These are phyloP conservation scores for Trissolcus japonicus DNA, from an alignment of 2,888 invertebrate genomes.

Conservation along the genomic window DNA sequence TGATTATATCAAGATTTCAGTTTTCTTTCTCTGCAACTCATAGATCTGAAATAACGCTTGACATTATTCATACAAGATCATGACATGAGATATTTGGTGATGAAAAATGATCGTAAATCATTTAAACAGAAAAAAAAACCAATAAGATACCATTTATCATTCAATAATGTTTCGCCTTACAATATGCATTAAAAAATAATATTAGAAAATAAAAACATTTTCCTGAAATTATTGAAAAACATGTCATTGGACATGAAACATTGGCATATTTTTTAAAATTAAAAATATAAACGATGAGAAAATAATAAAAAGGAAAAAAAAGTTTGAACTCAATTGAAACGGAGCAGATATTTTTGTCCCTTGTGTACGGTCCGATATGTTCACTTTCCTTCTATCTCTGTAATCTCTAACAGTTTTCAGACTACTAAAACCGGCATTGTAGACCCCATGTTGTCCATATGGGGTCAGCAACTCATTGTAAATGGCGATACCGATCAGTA, in stretches of 20 bases:
- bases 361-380: constrained; percentile 55
- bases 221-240: no score
- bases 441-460: constrained; percentile 98
- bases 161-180: neutral
- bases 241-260: no score
- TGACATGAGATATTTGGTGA: constrained; percentile 14
- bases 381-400: constrained; percentile 71
- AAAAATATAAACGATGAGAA: no score
- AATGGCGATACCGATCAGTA: constrained; percentile 98
- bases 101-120: constrained; percentile 1
- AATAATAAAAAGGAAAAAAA: neutral
- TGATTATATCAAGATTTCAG: neutral
- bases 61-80: constrained; percentile 37
- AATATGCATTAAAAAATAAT: no score
- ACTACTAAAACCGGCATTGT: constrained; percentile 93
- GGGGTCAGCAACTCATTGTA: constrained; percentile 98
- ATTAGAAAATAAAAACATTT: no score
- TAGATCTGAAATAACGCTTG: constrained; percentile 20
- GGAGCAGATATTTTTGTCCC: constrained; percentile 58
- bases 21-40: constrained; percentile 1
- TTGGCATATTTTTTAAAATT: no score
- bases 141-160: neutral
- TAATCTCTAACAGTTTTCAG: constrained; percentile 79
- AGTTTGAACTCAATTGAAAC: constrained; percentile 9
- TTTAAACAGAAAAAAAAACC: neutral